Evolutionary conservation across 1,140 invertebrate genomes (phyloP).

Genomic region (Hyposmocoma kahamanoa): DNA sequence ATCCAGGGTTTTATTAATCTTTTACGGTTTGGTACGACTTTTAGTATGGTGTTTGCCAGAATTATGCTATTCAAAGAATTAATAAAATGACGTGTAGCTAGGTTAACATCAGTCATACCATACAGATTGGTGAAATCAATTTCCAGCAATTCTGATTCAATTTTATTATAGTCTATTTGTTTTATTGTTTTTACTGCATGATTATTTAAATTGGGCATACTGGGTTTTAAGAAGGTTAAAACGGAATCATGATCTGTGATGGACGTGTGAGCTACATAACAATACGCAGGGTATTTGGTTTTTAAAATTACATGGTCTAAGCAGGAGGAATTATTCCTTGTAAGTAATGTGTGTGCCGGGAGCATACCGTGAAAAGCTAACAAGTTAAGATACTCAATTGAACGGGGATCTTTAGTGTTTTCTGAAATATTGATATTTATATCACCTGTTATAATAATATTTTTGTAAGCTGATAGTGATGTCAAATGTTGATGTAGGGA

Average conservation of each 20-base stretch:
- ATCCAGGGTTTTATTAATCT: conserved; percentile 7
- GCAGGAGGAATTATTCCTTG: not conserved
- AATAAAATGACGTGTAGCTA: not conserved
- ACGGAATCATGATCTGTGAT: conserved; percentile 4
- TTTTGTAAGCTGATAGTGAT: too few species aligned
- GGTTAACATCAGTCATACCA: not conserved
- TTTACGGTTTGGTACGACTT: not conserved
- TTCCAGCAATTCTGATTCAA: not conserved
- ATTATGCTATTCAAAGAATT: not conserved
- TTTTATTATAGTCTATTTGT: not conserved
- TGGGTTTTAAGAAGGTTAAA: not conserved
- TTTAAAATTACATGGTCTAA: conserved; percentile 4
- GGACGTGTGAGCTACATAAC: not conserved
- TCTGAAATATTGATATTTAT: too few species aligned
- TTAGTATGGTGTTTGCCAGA: not conserved
- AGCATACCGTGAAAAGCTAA: conserved; percentile 11
- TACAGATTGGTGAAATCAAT: not conserved
- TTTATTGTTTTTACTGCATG: not conserved
- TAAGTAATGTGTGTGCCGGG: conserved; percentile 1
- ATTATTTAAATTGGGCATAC: not conserved
- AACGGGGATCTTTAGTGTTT: too few species aligned
- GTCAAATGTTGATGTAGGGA: too few species aligned
- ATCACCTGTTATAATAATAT: too few species aligned
- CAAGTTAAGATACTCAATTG: conserved; percentile 10
- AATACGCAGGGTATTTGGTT: not conserved